Evolutionary conservation across 2,888 invertebrate species (phyloP).

Genomic region (Lapara coniferarum): DNA sequence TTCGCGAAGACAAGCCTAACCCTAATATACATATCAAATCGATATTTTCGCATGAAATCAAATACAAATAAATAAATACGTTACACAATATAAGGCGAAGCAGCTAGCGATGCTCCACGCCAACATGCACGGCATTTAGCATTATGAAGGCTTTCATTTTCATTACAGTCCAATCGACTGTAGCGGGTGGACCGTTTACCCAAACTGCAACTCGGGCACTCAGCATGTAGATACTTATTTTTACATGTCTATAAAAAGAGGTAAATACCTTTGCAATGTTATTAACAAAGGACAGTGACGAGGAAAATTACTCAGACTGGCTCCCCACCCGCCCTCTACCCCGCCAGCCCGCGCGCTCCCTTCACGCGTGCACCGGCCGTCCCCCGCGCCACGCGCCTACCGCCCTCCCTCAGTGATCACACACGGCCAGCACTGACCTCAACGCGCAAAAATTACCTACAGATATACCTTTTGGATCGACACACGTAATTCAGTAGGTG

Average conservation of each 20-base stretch:
- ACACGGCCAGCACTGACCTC: constrained; percentile 13
- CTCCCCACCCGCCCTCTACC: constrained; percentile 34
- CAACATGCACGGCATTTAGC: constrained; percentile 5
- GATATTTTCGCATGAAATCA: neutral
- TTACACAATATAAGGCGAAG: no score
- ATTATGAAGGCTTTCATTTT: constrained; percentile 23
- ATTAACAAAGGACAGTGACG: constrained; percentile 48
- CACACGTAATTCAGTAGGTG: constrained; percentile 5
- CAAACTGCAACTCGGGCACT: constrained; percentile 22
- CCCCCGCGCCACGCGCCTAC: constrained; percentile 10
- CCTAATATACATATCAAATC: no score
- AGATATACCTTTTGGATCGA: neutral
- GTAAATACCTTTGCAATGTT: constrained; percentile 30
- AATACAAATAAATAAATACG: neutral
- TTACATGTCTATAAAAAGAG: constrained; percentile 24
- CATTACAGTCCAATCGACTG: neutral
- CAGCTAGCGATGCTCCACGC: neutral
- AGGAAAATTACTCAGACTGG: constrained; percentile 50
- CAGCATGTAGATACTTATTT: constrained; percentile 11
- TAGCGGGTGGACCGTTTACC: constrained; percentile 1
- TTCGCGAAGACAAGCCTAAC: no score
- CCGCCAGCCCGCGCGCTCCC: constrained; percentile 30
- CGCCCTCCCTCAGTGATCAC: neutral
- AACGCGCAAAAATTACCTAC: constrained; percentile 1
- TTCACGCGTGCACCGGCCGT: constrained; percentile 18